These are phyloP conservation scores for Siniperca obscura DNA, from an alignment of 2,797 vertebrate species.

Conservation along the genomic window DNA sequence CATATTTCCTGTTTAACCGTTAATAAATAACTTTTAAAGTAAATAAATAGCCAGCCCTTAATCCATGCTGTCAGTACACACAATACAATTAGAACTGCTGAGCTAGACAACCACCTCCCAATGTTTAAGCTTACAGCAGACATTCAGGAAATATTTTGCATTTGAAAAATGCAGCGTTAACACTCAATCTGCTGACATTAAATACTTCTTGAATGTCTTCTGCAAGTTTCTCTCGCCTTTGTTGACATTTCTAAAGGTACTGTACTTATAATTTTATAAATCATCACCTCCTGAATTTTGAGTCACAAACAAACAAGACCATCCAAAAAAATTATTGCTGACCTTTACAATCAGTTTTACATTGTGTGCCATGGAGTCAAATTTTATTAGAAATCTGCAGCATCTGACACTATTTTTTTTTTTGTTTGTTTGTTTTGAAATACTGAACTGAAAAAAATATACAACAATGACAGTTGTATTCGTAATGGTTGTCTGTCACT, in stretches of 20 bases:
- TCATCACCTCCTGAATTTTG: neutral
- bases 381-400: neutral
- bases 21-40: slow-evolving; percentile 2
- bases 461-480: neutral
- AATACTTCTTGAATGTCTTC: neutral
- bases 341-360: neutral
- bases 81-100: neutral
- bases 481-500: neutral
- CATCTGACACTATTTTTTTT: neutral
- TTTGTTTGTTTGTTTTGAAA: neutral
- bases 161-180: neutral
- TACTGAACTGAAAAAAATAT: neutral
- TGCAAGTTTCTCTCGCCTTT: neutral
- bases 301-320: neutral
- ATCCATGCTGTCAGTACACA: neutral
- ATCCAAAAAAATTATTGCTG: neutral
- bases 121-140: neutral
- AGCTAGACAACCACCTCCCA: neutral
- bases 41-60: neutral
- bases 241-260: neutral
- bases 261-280: neutral
- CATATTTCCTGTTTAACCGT: neutral
- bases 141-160: neutral
- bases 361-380: neutral
- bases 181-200: neutral